Percentiles rank a stretch among this genome's conserved stretches.
Conservation (phyloP, 2,888 invertebrate genomes). For the Eristalinus aeneus region DNA sequence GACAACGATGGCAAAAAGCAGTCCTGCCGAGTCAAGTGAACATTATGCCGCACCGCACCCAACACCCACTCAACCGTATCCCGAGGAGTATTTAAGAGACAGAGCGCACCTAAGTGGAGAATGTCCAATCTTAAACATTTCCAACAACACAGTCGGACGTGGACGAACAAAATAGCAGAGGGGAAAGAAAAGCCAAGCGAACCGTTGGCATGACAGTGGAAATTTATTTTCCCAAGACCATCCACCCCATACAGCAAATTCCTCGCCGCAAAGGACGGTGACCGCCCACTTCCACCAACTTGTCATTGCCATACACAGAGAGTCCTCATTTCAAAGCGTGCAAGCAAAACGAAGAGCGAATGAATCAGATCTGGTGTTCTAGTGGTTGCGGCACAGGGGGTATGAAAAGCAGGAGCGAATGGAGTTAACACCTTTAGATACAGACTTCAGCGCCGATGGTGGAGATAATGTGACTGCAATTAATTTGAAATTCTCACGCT, state of each 20-base stretch:
- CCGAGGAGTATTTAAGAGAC: background rate
- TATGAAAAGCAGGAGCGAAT: background rate
- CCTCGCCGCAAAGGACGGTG: background rate
- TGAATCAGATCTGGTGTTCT: background rate
- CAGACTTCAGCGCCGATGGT: background rate
- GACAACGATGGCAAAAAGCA: background rate
- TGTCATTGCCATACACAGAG: background rate
- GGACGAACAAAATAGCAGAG: background rate
- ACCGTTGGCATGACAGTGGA: slow-evolving; percentile 1
- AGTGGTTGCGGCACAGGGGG: background rate
- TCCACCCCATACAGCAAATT: background rate
- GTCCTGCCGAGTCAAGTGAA: slow-evolving; percentile 10
- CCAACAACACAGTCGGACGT: background rate
- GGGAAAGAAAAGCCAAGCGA: background rate
- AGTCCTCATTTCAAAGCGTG: background rate
- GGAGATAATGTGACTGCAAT: background rate
- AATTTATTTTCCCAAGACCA: slow-evolving; percentile 15
- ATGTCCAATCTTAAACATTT: background rate
- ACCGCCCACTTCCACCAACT: slow-evolving; percentile 4
- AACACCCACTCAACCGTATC: background rate
- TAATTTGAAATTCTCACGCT: background rate
- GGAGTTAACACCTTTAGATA: background rate
- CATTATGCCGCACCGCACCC: slow-evolving; percentile 10
- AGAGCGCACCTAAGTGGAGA: slow-evolving; percentile 11
- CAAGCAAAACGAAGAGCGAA: background rate